Conservation (phyloP, 2,888 invertebrate species). For the Caenorhabditis plicata region DNA sequence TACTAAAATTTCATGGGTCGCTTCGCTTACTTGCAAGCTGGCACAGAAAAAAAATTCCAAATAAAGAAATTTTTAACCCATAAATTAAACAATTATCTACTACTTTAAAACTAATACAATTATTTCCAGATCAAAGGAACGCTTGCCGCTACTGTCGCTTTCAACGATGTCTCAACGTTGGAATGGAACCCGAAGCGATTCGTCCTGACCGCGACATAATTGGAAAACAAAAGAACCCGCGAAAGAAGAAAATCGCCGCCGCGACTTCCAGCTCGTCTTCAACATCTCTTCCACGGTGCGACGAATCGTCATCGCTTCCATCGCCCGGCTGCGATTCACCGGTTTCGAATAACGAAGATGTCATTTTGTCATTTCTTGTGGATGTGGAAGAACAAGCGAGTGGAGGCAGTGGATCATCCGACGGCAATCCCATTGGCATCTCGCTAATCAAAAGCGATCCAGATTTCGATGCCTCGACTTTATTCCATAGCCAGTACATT, state of each 20-base stretch:
- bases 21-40: no score
- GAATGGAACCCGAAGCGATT: conserved; percentile 64
- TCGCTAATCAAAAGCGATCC: conserved; percentile 53
- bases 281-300: no score
- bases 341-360: conserved; percentile 43
- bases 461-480: conserved; percentile 47
- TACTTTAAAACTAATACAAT: conserved; percentile 15
- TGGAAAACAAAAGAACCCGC: conserved; percentile 64
- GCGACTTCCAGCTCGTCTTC: no score
- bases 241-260: conserved; percentile 58
- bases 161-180: conserved; percentile 60
- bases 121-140: conserved; percentile 62
- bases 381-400: conserved; percentile 51
- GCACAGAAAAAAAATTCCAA: no score
- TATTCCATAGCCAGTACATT: conserved; percentile 49
- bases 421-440: conserved; percentile 23
- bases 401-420: conserved; percentile 14
- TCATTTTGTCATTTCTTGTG: conserved; percentile 48
- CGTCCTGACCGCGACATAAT: conserved; percentile 63
- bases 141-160: conserved; percentile 63
- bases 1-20: no score
- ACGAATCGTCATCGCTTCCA: conserved; percentile 47
- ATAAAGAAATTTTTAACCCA: neutral
- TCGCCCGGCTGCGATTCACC: conserved; percentile 45
- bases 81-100: neutral